Conservation (phyloP, 2,113 vertebrate species). For the Climacteris rufus region DNA sequence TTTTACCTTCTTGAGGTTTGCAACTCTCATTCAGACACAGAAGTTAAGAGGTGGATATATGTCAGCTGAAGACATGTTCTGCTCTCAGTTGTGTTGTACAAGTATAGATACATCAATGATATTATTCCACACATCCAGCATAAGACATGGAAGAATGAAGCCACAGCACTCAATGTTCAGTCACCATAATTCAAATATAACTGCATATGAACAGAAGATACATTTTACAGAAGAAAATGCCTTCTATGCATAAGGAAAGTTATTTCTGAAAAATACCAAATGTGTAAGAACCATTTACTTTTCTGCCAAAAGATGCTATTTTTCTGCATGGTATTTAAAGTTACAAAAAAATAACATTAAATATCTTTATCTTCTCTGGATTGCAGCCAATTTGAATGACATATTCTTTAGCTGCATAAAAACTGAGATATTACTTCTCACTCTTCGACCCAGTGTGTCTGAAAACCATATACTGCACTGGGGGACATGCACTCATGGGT, state of each 20-base stretch:
- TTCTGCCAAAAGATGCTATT: neutral
- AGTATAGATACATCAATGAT: neutral
- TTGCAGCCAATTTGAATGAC: neutral
- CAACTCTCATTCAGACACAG: neutral
- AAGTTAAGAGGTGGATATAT: neutral
- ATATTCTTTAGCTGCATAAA: neutral
- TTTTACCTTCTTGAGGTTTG: neutral
- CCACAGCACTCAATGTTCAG: neutral
- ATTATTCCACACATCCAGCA: neutral
- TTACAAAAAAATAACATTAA: neutral
- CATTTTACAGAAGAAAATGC: neutral
- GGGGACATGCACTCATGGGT: fast-evolving
- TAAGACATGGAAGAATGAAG: neutral
- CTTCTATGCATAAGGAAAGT: neutral
- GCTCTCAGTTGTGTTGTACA: neutral
- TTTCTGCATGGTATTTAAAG: neutral
- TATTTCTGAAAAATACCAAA: neutral
- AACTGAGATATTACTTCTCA: neutral
- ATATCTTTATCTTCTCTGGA: neutral
- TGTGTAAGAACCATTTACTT: neutral
- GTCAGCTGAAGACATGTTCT: neutral
- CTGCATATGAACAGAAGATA: neutral
- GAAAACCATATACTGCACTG: neutral
- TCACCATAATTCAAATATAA: neutral
- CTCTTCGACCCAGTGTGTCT: neutral